phyloP scores from a whole-genome alignment of 2,797 vertebrate species.

The Diglossa cyanea region DNA sequence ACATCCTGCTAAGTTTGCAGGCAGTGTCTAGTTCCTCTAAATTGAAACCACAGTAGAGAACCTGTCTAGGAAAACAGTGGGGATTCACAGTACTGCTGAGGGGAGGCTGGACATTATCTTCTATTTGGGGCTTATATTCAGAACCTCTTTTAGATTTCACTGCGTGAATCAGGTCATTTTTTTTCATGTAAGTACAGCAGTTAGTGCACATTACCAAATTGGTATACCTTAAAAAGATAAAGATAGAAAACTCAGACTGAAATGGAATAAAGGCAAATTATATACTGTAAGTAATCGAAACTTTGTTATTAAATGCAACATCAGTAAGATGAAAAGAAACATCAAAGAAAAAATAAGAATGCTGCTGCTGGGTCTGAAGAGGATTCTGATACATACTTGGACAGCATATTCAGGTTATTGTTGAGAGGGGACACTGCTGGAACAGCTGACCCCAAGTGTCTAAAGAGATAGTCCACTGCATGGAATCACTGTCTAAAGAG shows the following conservation, averaged over 20 bases:
- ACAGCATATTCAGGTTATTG: neutral
- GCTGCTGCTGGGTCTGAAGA: neutral
- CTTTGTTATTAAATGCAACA: neutral
- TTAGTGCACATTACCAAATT: neutral
- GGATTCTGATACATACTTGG: neutral
- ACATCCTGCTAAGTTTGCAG: neutral
- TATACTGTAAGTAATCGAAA: neutral
- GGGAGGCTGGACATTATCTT: neutral
- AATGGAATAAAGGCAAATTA: neutral
- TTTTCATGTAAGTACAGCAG: neutral
- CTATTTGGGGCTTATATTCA: neutral
- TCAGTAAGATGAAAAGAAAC: neutral
- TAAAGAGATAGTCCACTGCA: neutral
- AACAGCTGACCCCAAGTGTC: neutral
- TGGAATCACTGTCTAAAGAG: fast-evolving
- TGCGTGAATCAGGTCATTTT: neutral
- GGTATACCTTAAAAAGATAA: neutral
- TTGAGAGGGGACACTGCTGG: neutral
- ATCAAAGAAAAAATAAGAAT: neutral
- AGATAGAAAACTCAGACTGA: neutral
- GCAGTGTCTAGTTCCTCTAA: neutral
- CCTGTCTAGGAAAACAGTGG: neutral
- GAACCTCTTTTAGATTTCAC: neutral
- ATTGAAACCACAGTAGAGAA: neutral
- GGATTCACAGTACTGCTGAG: neutral